phyloP scores from a whole-genome alignment of 2,888 invertebrate species.

The Ophion ellenae region DNA sequence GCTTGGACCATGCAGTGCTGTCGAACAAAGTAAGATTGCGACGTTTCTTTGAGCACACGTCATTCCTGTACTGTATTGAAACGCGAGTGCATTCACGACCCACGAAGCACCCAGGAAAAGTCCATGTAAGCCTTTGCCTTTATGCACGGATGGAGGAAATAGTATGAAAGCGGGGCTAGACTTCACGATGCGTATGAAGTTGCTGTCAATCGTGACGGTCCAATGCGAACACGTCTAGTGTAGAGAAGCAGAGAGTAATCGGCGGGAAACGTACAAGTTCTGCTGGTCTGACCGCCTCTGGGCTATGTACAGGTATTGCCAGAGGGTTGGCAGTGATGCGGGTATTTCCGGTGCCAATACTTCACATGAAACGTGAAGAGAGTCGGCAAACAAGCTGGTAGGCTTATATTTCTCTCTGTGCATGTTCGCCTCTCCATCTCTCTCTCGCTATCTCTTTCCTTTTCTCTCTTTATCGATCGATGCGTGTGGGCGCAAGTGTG shows the following conservation, averaged over 20 bases:
- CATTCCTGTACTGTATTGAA: background rate
- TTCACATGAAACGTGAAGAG: constrained; percentile 30
- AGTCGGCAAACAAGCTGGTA: constrained; percentile 24
- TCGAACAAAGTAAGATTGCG: background rate
- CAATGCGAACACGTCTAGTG: constrained; percentile 2
- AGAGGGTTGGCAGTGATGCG: constrained; percentile 26
- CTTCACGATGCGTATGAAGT: background rate
- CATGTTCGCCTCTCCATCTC: background rate
- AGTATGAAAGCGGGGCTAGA: background rate
- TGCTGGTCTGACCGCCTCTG: constrained; percentile 3
- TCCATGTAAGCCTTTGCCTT: background rate
- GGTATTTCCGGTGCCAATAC: constrained; percentile 28
- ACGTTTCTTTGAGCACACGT: background rate
- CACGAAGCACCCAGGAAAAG: background rate
- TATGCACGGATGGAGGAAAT: background rate
- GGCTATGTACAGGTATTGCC: constrained; percentile 16
- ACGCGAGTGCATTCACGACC: background rate
- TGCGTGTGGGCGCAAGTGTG: background rate
- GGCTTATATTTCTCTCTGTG: background rate
- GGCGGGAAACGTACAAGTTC: constrained; percentile 5
- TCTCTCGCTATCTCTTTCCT: constrained; percentile 2
- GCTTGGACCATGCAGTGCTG: background rate
- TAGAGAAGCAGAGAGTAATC: constrained; percentile 30
- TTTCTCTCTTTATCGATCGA: background rate
- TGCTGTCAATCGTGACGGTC: background rate